These are phyloP conservation scores for Orussus abietinus DNA, from an alignment of 1,140 invertebrate species.

Conservation along the genomic window DNA sequence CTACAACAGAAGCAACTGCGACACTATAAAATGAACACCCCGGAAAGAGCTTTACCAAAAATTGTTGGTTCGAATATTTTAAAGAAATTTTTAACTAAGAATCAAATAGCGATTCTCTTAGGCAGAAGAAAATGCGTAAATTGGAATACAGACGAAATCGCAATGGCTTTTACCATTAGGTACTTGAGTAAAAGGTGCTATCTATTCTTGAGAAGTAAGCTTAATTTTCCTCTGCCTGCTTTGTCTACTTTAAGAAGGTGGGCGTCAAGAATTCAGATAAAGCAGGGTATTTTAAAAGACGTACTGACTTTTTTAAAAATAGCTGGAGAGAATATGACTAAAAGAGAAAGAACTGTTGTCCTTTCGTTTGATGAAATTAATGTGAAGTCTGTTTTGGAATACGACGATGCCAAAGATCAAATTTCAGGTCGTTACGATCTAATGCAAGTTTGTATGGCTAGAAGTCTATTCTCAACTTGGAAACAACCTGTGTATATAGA, in stretches of 20 bases:
- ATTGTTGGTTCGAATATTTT: too few relatives aligned
- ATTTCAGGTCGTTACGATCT: constrained; percentile 15
- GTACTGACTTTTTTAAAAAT: constrained; percentile 15
- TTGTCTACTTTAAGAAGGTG: constrained; percentile 17
- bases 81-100: too few relatives aligned
- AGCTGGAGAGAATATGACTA: constrained; percentile 5
- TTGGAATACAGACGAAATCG: constrained; percentile 20
- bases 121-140: constrained; percentile 5
- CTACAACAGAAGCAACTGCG: too few relatives aligned
- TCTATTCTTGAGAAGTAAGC: constrained; percentile 16
- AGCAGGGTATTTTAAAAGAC: constrained; percentile 10
- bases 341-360: constrained; percentile 10
- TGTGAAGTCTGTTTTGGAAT: constrained; percentile 9
- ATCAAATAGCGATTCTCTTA: too few relatives aligned
- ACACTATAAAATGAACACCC: too few relatives aligned
- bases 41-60: too few relatives aligned
- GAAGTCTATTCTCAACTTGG: constrained; percentile 29
- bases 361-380: constrained; percentile 21
- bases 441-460: constrained; percentile 17
- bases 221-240: constrained; percentile 16
- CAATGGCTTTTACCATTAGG: constrained; percentile 16
- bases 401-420: constrained; percentile 14
- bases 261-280: constrained; percentile 10
- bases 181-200: constrained; percentile 15
- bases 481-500: constrained; percentile 36